Base-by-base conservation (phyloP, 2,113 vertebrate genomes). In the Setophaga coronata region DNA sequence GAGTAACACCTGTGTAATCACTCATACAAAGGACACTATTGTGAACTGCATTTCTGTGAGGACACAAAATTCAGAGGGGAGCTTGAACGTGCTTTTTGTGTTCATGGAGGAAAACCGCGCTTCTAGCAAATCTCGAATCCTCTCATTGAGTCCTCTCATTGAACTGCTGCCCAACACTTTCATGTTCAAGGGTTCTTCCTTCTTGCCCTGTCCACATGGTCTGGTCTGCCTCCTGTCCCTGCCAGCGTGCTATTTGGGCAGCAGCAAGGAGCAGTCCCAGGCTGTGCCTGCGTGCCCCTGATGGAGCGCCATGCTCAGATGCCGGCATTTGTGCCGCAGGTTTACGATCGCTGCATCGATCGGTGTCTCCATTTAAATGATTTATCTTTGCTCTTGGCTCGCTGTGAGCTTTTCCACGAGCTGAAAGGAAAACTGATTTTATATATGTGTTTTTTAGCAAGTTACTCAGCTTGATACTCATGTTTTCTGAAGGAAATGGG, bases 371-470 rank as follows among this genome's bases (percentile, higher is more conserved):
- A 3, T 56, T 83, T 36, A 42, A 48, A 50, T 50, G 47, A 90
- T 69, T 87, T 87, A 74, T 62, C 85, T 65, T 94, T 81, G 24
- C 54, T 88, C 34, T 51, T 84, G 72, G 31, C 29, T 87, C 38
- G 26, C 81, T 58, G 23, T 0, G 20, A 72, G 43, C 9, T 83
- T 65, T 80, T 81, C 42, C 28, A n/a, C 1, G 3, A 77, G 36
- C 60, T 88, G 45, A 26, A 54, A 78, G 51, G 70, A 84, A 87
- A 77, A 60, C 34, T 50, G 60, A 18, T 69, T 54, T 70, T 66
- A 14, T 62, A 5, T 4, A 6, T 53, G 33, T 45, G 60, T 2
- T n/a, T 81, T 93, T 82, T 34, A 89, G 62, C 18, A 9, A 19
- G 34, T 81, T 42, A 20, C 25, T 69, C 45, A 50, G 42, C 31